phyloP scores from a whole-genome alignment of 2,888 invertebrate genomes.

The Drosophila emarginata region DNA sequence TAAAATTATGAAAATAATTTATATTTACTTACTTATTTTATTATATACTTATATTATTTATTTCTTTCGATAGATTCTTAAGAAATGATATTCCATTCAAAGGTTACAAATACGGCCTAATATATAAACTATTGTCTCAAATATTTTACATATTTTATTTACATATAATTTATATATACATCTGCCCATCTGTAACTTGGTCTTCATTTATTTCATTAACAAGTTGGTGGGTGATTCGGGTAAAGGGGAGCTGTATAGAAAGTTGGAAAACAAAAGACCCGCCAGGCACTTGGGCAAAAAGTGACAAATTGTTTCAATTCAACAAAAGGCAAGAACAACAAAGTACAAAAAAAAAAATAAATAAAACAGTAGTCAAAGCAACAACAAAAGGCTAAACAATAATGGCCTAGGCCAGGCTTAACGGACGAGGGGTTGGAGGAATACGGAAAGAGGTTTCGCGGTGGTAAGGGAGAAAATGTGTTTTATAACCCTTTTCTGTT shows the following conservation, averaged over 20 bases:
- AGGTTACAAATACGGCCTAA: background rate
- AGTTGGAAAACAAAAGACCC: slow-evolving; percentile 49
- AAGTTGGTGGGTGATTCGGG: slow-evolving; percentile 27
- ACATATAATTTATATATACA: slow-evolving; percentile 8
- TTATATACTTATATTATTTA: too few species aligned
- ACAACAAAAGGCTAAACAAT: slow-evolving; percentile 43
- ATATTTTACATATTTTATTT: slow-evolving; percentile 42
- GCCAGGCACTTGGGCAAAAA: slow-evolving; percentile 65
- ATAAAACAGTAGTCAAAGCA: slow-evolving; percentile 25
- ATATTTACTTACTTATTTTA: too few species aligned
- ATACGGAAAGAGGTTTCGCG: background rate
- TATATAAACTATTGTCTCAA: slow-evolving; percentile 35
- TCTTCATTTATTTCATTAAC: slow-evolving; percentile 75
- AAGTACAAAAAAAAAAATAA: slow-evolving; percentile 32
- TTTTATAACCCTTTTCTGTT: slow-evolving; percentile 59
- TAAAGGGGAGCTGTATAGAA: slow-evolving; percentile 5
- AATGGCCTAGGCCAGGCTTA: slow-evolving; percentile 27
- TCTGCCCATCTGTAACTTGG: slow-evolving; percentile 43
- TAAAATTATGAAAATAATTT: too few species aligned
- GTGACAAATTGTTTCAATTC: slow-evolving; percentile 77
- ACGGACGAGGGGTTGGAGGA: slow-evolving; percentile 13
- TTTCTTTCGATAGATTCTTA: too few species aligned
- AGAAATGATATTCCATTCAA: background rate
- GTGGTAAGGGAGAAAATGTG: slow-evolving; percentile 44
- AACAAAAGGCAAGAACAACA: slow-evolving; percentile 66